Conservation (phyloP, 2,888 invertebrate species). For the Phyllotreta cruciferae region DNA sequence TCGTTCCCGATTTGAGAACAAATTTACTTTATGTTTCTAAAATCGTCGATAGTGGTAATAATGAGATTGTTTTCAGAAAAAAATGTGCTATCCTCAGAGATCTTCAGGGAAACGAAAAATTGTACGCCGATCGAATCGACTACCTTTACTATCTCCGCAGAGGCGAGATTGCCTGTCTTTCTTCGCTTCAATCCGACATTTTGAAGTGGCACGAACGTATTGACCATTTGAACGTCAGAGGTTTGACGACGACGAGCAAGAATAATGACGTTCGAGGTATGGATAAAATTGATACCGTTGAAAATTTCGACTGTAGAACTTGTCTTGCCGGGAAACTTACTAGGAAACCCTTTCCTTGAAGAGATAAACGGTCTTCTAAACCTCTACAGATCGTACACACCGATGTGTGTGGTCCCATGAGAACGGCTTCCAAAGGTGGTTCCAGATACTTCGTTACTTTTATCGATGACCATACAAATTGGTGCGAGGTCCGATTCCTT, state of each 20-base stretch:
- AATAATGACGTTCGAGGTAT: too few species aligned
- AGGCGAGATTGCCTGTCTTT: too few species aligned
- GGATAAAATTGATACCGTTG: too few species aligned
- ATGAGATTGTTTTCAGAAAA: slow-evolving; percentile 26
- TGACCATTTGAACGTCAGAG: too few species aligned
- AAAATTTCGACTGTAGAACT: too few species aligned
- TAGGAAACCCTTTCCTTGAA: too few species aligned
- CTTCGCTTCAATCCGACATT: too few species aligned
- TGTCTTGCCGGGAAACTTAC: too few species aligned
- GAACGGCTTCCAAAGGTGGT: background rate
- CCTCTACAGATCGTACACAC: too few species aligned
- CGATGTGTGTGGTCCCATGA: background rate
- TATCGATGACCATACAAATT: background rate
- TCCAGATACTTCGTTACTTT: background rate
- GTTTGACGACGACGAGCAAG: too few species aligned
- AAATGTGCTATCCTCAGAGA: slow-evolving; percentile 29
- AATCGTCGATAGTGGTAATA: slow-evolving; percentile 29
- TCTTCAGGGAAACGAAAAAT: slow-evolving; percentile 18
- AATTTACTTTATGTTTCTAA: slow-evolving; percentile 33
- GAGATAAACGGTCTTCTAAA: too few species aligned
- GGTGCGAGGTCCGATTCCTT: background rate
- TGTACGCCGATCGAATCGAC: slow-evolving; percentile 26
- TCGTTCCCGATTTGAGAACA: slow-evolving; percentile 30
- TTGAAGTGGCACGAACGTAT: too few species aligned
- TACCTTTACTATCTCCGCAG: slow-evolving; percentile 27